Conservation (phyloP, 2,797 vertebrate species). For the Esox lucius region DNA sequence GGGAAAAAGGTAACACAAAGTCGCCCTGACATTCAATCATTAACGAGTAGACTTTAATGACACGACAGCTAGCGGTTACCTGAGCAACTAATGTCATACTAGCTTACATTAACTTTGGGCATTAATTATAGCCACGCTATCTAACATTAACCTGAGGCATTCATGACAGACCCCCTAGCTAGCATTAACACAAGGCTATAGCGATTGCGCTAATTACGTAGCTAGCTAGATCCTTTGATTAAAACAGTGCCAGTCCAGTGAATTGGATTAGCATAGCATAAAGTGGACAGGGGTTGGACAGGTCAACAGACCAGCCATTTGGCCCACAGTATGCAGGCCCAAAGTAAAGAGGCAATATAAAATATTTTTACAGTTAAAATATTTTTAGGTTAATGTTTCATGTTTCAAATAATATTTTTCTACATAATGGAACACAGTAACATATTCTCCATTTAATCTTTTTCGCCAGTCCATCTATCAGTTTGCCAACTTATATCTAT, state of each 20-base stretch:
- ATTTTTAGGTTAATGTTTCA: too few species aligned
- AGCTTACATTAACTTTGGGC: conserved; percentile 56
- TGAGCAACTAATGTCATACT: conserved; percentile 18
- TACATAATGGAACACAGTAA: too few species aligned
- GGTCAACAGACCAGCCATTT: conserved; percentile 32
- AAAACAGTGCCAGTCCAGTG: conserved; percentile 21
- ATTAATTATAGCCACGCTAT: conserved; percentile 26
- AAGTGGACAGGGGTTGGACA: conserved; percentile 12
- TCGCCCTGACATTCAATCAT: conserved; percentile 45
- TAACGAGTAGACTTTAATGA: conserved; percentile 49
- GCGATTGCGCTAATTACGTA: conserved; percentile 9
- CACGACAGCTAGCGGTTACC: conserved; percentile 54
- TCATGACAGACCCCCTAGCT: conserved; percentile 18
- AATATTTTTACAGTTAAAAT: too few species aligned
- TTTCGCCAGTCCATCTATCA: too few species aligned
- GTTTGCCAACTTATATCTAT: too few species aligned
- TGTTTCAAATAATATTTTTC: too few species aligned
- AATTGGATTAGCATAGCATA: conserved; percentile 11
- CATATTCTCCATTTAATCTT: too few species aligned
- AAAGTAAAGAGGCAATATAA: too few species aligned
- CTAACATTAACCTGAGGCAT: conserved; percentile 58
- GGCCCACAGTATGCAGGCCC: conserved; percentile 18
- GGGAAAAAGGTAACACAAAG: conserved; percentile 33
- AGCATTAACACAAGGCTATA: conserved; percentile 15
- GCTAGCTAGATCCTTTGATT: conserved; percentile 10